A percentile compares a stretch with the other conserved stretches of the same genome.
These are phyloP conservation scores for Protonemura montana DNA, from an alignment of 2,888 invertebrate species.

Conservation along the genomic window DNA sequence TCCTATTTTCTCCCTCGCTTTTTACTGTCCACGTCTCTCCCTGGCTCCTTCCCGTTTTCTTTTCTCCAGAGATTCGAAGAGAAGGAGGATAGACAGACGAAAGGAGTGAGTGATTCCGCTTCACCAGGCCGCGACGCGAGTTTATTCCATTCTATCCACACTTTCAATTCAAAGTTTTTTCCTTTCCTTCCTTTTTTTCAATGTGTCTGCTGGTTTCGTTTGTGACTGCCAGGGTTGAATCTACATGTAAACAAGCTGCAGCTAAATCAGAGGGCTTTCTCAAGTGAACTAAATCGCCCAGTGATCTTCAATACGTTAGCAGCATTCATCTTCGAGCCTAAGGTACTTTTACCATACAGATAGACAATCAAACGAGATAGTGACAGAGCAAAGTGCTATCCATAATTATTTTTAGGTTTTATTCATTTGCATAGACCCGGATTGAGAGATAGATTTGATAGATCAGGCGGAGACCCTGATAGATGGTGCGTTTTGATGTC, in stretches of 20 bases:
- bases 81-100: constrained; percentile 1
- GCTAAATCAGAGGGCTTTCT: neutral
- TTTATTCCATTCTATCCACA: constrained; percentile 33
- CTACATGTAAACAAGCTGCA: constrained; percentile 1
- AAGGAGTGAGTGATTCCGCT: constrained; percentile 27
- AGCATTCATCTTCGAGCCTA: neutral
- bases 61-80: neutral
- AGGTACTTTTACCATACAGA: neutral
- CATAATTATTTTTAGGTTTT: too few relatives aligned
- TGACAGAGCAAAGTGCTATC: too few relatives aligned
- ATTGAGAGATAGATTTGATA: too few relatives aligned
- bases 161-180: constrained; percentile 25
- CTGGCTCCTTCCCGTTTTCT: constrained; percentile 59
- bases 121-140: neutral
- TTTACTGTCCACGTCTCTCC: constrained; percentile 63
- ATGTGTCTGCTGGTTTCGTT: constrained; percentile 3
- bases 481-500: too few relatives aligned
- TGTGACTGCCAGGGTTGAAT: neutral
- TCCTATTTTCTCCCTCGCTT: constrained; percentile 56
- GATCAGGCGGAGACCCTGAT: too few relatives aligned
- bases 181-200: neutral
- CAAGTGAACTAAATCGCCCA: neutral
- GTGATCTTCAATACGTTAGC: neutral
- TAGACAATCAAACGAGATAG: neutral
- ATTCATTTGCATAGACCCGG: too few relatives aligned